Evolutionary conservation across 1,140 invertebrate species (phyloP), one percentile per base, ranked within the genome.

Genomic region (Reticulitermes speratus): DNA sequence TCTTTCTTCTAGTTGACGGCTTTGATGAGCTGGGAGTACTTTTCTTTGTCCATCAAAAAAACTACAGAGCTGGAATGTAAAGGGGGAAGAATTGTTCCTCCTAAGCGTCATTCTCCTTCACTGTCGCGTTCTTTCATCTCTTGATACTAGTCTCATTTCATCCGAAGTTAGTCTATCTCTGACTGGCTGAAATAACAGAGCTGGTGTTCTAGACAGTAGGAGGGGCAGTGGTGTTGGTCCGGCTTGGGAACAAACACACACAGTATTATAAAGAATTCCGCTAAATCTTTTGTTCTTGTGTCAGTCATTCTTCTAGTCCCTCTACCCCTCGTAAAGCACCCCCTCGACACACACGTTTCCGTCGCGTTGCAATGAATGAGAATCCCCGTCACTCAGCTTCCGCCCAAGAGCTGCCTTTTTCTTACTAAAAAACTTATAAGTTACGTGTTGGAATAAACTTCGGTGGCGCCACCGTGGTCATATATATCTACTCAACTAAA

Each of bases 371-470:
- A 75, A 75, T 75, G 65, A 75, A 75, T 75, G 65, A 30, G 65
- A 75, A 75, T 75, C n/a, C 65, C 25, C 65, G 65, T 75, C 65
- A 75, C 65, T 75, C 65, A 30, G 65, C 65, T 75, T 75, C 65
- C 65, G 65, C n/a, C 19, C 14, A 55, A 55, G 52, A 55, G 19
- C 52, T 55, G 6, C 65, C 11, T 30, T 75, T 75, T 30, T 75
- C 65, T 75, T 30, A 8, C 65, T 65, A 75, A 75, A 75, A 75
- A 75, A 75, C 65, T 75, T 65, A 65, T 65, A 65, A 65, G 65
- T 75, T 75, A 75, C 65, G 65, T 75, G 65, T 75, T 75, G n/a
- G 65, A 75, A 75, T 75, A 75, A 75, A 75, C 65, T 75, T 75
- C 65, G 25, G 30, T 75, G 65, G 65, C 65, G 65, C 65, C 65